Evolutionary conservation across 1,140 invertebrate genomes (phyloP).

Genomic region (Drosophila mayri): DNA sequence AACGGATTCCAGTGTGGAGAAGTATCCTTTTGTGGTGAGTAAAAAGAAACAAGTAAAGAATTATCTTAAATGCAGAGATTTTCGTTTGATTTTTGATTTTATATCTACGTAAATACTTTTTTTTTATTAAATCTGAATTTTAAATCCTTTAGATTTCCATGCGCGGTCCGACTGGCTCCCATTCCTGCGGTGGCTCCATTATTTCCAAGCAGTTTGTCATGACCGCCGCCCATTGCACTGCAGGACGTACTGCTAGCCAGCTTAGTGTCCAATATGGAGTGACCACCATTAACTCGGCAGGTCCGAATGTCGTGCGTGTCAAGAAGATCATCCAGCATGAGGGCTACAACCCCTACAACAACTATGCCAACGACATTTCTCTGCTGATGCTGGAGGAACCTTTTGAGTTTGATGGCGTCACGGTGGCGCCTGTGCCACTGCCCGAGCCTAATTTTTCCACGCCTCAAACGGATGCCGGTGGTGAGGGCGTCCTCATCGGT

Average conservation of each 20-base stretch:
- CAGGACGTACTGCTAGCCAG: slow-evolving; percentile 44
- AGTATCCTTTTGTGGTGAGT: slow-evolving; percentile 76
- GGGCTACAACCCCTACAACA: slow-evolving; percentile 56
- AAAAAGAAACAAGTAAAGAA: background rate
- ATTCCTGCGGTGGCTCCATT: slow-evolving; percentile 87
- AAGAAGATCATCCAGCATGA: slow-evolving; percentile 78
- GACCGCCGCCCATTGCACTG: slow-evolving; percentile 87
- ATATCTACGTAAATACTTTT: background rate
- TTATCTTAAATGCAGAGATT: background rate
- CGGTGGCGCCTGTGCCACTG: slow-evolving; percentile 62
- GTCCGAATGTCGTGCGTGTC: slow-evolving; percentile 68
- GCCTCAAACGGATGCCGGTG: slow-evolving; percentile 56
- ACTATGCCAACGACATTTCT: slow-evolving; percentile 79
- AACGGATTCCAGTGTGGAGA: slow-evolving; percentile 59
- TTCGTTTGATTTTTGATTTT: background rate
- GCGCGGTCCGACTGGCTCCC: slow-evolving; percentile 74
- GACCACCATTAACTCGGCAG: slow-evolving; percentile 48
- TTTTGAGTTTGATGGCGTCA: slow-evolving; percentile 60
- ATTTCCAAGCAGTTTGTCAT: slow-evolving; percentile 86
- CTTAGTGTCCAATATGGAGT: slow-evolving; percentile 70
- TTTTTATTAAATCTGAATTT: accelerated
- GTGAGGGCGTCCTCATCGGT: slow-evolving; percentile 64
- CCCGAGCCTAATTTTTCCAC: slow-evolving; percentile 55
- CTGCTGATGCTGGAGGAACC: slow-evolving; percentile 60
- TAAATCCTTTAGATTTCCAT: slow-evolving; percentile 58